Conservation (phyloP, 2,888 invertebrate genomes). For the Ferrisia virgata region DNA sequence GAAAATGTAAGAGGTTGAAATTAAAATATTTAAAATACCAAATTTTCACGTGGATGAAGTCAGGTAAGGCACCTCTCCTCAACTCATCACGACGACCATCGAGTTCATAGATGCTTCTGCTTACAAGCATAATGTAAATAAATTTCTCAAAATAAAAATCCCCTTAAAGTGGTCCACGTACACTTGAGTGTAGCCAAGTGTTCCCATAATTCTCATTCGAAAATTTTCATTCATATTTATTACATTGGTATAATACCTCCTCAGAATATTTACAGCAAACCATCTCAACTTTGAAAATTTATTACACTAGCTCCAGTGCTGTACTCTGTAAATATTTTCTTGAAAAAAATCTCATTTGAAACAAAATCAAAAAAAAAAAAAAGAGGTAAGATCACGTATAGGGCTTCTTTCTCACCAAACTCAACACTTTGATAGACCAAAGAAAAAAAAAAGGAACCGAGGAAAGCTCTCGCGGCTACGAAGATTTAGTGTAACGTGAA, state of each 20-base stretch:
- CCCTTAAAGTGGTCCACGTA: no score
- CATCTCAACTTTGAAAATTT: not conserved
- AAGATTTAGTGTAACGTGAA: constrained; percentile 21
- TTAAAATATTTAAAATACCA: no score
- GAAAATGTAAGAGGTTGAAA: no score
- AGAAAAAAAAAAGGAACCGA: constrained; percentile 16
- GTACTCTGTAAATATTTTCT: not conserved
- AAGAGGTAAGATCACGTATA: not conserved
- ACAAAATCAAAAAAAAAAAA: not conserved
- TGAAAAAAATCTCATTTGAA: not conserved
- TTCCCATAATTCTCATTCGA: not conserved
- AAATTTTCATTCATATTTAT: not conserved
- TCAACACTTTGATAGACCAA: constrained; percentile 8
- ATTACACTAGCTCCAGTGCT: not conserved
- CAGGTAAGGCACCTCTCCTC: no score
- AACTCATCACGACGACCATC: no score
- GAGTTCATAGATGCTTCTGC: no score
- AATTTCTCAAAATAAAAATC: no score
- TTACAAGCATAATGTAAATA: no score
- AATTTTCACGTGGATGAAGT: no score
- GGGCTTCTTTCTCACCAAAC: not conserved
- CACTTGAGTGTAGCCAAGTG: no score
- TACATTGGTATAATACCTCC: not conserved
- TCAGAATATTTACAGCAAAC: not conserved
- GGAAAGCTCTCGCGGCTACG: constrained; percentile 4